phyloP scores from a whole-genome alignment of 2,113 vertebrate species.

The Physeter macrocephalus region DNA sequence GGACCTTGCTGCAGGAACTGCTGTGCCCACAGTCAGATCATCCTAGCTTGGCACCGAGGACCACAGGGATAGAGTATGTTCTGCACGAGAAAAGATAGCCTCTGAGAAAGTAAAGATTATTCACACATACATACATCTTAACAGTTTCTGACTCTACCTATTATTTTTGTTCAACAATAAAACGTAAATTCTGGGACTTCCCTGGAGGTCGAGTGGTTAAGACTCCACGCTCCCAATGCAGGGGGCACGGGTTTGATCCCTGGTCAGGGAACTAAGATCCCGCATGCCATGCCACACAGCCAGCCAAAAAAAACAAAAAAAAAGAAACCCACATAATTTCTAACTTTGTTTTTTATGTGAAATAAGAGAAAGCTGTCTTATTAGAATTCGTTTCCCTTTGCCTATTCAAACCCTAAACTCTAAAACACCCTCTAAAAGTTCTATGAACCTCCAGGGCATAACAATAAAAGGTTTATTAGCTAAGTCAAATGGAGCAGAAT shows the following conservation, averaged over 20 bases:
- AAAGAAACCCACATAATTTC: not conserved
- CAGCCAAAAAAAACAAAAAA: not conserved
- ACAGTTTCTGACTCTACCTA: not conserved
- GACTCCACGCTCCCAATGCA: no score
- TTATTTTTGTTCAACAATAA: not conserved
- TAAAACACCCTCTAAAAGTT: not conserved
- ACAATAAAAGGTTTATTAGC: slow-evolving; percentile 11
- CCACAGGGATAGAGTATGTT: not conserved
- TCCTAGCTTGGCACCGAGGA: not conserved
- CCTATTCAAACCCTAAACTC: not conserved
- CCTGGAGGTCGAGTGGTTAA: no score
- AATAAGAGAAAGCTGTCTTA: not conserved
- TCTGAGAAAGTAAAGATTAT: not conserved
- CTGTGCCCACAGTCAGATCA: not conserved
- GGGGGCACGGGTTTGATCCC: no score
- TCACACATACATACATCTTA: not conserved
- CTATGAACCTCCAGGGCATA: not conserved
- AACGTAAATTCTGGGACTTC: not conserved
- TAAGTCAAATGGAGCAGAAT: not conserved
- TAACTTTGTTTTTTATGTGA: slow-evolving; percentile 4
- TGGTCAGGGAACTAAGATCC: no score
- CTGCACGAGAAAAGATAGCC: not conserved
- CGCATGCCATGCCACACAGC: no score
- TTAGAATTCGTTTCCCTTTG: slow-evolving; percentile 31
- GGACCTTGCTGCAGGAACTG: not conserved